phyloP scores from a whole-genome alignment of 1,140 invertebrate species.

The Macrostomum lignano region DNA sequence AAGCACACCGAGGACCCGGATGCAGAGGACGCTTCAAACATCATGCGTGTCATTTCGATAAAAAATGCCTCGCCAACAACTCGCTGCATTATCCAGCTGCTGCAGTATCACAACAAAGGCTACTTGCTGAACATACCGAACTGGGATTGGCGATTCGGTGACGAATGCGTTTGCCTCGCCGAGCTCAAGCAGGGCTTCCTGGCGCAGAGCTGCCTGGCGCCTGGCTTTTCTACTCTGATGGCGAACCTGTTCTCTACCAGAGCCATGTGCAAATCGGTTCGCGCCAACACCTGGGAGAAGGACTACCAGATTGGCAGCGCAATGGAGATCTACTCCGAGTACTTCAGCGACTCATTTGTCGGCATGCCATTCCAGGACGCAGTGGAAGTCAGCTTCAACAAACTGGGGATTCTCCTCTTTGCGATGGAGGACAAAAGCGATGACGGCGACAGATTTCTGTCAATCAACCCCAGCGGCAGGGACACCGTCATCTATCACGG shows the following conservation, averaged over 20 bases:
- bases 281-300: constrained; percentile 50
- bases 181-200: too few species aligned
- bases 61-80: constrained; percentile 97
- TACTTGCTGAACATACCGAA: too few species aligned
- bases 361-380: constrained; percentile 93
- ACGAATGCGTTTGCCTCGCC: too few species aligned
- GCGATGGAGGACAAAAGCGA: constrained; percentile 6
- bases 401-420: constrained; percentile 18
- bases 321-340: constrained; percentile 98
- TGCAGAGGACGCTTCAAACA: constrained; percentile 82
- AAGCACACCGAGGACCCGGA: constrained; percentile 98
- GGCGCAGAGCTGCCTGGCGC: too few species aligned
- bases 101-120: constrained; percentile 99
- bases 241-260: too few species aligned
- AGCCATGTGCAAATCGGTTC: background rate
- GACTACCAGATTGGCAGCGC: constrained; percentile 94
- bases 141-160: too few species aligned
- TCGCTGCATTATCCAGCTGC: constrained; percentile 85
- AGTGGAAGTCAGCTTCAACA: constrained; percentile 67
- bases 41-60: constrained; percentile 94
- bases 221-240: too few species aligned
- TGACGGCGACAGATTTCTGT: background rate
- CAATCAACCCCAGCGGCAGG: constrained; percentile 3
- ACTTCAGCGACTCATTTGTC: constrained; percentile 80
- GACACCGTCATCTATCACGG: background rate